Evolutionary conservation across 2,888 invertebrate species (phyloP).

Genomic region (Abrostola triplasia): DNA sequence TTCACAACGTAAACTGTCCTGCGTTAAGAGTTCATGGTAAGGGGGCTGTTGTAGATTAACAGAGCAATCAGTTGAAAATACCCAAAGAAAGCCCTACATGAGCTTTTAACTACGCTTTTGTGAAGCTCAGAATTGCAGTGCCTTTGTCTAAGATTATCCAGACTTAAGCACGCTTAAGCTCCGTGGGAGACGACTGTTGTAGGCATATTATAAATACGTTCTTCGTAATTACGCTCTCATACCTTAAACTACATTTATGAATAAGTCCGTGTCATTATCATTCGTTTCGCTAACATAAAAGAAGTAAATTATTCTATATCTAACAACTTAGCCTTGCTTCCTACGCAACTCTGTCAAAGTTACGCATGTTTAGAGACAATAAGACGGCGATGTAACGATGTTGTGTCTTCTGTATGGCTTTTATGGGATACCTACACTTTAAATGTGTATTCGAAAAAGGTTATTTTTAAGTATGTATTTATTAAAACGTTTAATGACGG

Average conservation of each 20-base stretch:
- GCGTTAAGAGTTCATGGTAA: too few relatives aligned
- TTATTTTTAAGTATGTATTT: too few relatives aligned
- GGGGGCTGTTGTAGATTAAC: too few relatives aligned
- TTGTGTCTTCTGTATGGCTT: constrained; percentile 24
- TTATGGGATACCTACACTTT: constrained; percentile 9
- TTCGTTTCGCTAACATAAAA: constrained; percentile 34
- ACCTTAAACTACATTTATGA: constrained; percentile 8
- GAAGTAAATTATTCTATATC: constrained; percentile 37
- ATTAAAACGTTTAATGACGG: too few relatives aligned
- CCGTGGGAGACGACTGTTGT: background rate
- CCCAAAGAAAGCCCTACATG: too few relatives aligned
- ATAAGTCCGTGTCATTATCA: constrained; percentile 39
- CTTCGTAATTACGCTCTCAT: background rate
- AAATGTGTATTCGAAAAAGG: too few relatives aligned
- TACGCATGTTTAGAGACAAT: constrained; percentile 35
- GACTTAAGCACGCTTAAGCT: background rate
- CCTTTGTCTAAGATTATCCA: background rate
- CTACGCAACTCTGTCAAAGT: constrained; percentile 44
- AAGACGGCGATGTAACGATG: constrained; percentile 20
- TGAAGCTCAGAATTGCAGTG: too few relatives aligned
- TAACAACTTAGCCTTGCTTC: constrained; percentile 44
- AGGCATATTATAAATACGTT: background rate
- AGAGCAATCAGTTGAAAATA: too few relatives aligned
- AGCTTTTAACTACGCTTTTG: too few relatives aligned
- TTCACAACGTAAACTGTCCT: too few relatives aligned